Evolutionary conservation across 2,113 vertebrate genomes (phyloP), one percentile per base, ranked within the genome.

Genomic region (Pica pica): DNA sequence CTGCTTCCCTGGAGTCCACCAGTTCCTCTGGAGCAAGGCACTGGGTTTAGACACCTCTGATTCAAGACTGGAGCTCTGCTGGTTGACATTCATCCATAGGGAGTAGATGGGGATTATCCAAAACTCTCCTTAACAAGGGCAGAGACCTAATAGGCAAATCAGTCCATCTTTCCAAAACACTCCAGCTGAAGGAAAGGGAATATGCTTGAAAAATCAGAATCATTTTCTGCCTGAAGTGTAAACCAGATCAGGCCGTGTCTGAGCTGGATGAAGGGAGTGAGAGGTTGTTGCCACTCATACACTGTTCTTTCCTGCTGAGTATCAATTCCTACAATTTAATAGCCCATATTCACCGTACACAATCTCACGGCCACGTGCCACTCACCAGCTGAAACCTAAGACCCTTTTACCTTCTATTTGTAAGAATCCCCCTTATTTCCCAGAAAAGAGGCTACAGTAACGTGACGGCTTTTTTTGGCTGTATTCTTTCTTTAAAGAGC

Each of bases 21-120:
- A 14, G 1, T 16, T 79, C 33, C 39, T 46, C 23, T n/a, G n/a
- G 46, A 60, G 37, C 16, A 55, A 49, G 14, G 28, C 22, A 13
- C 28, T 26, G 56, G 8, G 16, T 76, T 87, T 73, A 56, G 37
- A 26, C 22, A 26, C 10, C 35, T 77, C 60, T 42, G 37, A 68
- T 37, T 39, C 21, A 37, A 49, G 20, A 26, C 33, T 31, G 31
- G 26, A 56, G 39, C 28, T 74, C 33, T 89, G 22, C 61, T 63
- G 31, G 10, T 55, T 78, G 42, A 8, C 2, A 1, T 50, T 63
- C 2, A 0, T n/a, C 24, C 47, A 18, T 1, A 46, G 49, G 15
- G 31, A 71, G 16, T 37, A 53, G 21, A n/a, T 10, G 4, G 60
- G 60, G 30, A 27, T 81, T 67, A 57, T 16, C n/a, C 55, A 42